These are phyloP conservation scores for Tichodroma muraria DNA, from an alignment of 2,113 vertebrate species.

Conservation along the genomic window DNA sequence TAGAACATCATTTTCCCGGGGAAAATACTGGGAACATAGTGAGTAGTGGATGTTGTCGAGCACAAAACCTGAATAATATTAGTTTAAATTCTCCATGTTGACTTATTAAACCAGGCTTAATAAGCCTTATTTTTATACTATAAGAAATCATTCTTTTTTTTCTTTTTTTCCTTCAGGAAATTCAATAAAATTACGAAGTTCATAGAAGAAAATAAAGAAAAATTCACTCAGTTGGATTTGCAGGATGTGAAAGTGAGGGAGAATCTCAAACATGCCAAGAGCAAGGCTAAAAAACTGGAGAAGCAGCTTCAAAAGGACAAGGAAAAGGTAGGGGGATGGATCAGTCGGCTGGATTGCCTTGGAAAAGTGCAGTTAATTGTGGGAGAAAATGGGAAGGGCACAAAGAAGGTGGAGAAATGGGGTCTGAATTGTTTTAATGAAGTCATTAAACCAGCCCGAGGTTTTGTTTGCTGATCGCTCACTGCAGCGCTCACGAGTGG, in stretches of 20 bases:
- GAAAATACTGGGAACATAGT: neutral
- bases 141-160: neutral
- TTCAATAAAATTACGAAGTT: constrained; percentile 81
- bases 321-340: constrained; percentile 80
- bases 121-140: neutral
- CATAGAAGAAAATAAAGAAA: constrained; percentile 87
- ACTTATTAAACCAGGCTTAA: neutral
- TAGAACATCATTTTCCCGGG: neutral
- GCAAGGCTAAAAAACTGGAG: constrained; percentile 87
- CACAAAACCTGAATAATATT: neutral
- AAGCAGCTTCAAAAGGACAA: constrained; percentile 92
- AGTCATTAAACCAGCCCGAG: neutral
- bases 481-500: too few species aligned
- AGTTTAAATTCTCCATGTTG: neutral
- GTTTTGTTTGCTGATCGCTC: neutral
- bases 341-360: neutral
- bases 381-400: neutral
- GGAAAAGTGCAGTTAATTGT: neutral
- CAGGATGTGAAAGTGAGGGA: constrained; percentile 94
- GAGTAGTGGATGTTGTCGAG: neutral
- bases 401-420: neutral
- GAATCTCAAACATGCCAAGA: constrained; percentile 87
- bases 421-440: neutral
- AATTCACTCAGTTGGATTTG: constrained; percentile 91
- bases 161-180: constrained; percentile 72